phyloP scores from a whole-genome alignment of 2,888 invertebrate genomes.

The Agrochola litura region DNA sequence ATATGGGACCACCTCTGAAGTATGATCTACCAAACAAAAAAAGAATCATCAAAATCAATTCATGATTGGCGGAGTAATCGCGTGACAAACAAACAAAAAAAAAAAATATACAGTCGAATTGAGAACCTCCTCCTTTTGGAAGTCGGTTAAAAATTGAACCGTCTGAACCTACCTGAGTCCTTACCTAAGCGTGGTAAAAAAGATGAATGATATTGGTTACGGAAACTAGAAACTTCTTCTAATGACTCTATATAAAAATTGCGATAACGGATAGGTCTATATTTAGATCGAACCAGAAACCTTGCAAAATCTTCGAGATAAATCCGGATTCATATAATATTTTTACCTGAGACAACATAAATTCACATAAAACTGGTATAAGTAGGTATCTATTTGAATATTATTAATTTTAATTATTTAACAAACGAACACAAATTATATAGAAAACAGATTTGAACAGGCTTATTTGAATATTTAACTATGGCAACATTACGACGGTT shows the following conservation, averaged over 20 bases:
- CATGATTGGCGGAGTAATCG: too few species aligned
- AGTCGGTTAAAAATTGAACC: neutral
- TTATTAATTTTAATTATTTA: slow-evolving; percentile 6
- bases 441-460: slow-evolving; percentile 12
- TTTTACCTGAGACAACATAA: neutral
- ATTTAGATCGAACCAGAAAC: neutral
- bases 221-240: neutral
- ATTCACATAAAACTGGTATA: slow-evolving; percentile 1
- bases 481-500: slow-evolving; percentile 36
- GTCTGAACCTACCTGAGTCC: too few species aligned
- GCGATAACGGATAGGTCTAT: neutral
- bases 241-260: neutral
- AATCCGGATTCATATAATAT: neutral
- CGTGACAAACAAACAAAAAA: too few species aligned
- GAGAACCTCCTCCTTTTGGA: too few species aligned
- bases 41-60: too few species aligned
- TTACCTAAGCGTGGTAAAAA: neutral
- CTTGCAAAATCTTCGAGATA: neutral
- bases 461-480: slow-evolving; percentile 48
- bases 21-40: too few species aligned
- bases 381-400: neutral
- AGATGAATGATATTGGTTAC: neutral
- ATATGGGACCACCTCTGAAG: too few species aligned
- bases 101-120: too few species aligned
- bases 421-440: slow-evolving; percentile 19